Base-by-base conservation (phyloP, 2,797 vertebrate species). In the Pelodytes ibericus region DNA sequence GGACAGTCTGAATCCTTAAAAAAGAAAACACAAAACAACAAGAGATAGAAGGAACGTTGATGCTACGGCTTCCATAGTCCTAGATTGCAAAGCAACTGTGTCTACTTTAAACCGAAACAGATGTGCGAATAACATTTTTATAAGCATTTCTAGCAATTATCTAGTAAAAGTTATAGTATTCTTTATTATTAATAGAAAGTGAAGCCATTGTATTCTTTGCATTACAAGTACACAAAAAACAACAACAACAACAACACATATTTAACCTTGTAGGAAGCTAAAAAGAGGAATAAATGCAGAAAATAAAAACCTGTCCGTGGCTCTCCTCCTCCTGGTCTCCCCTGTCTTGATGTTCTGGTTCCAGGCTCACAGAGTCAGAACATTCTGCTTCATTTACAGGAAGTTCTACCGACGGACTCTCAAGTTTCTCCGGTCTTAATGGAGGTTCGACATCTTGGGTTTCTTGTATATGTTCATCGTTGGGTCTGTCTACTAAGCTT, bases 361-460 rank as follows among this genome's bases (percentile, higher is more conserved):
- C 95, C n/a, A 99, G 91, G 83, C 86, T 97, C 82, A 99, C 93
- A 0, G 94, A 89, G 76, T 99, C 96, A 81, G 84, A 88, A 84
- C 95, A 96, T 44, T 93, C 93, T 51, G 26, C 20, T 8, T 39
- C 11, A 9, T 8, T 53, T n/a, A n/a, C 26, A 8, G n/a, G 26
- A 4, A 4, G 2, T 6, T 56, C 44, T n/a, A n/a, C 16, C 29
- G 22, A 18, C 18, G 25, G 18, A 16, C 18, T 2, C 25, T 8
- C 44, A 41, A 25, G 44, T 7, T 53, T 2, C 20, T 85, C 82
- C 67, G 76, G 56, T 72, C 76, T 70, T 70, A 83, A 76, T 61
- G 61, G 53, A 18, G 69, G 79, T 66, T 58, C 2, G 76, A 1
- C 13, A 22, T 5, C 20, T 82, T 26, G 0, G 1, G 56, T 26